Conservation (phyloP, 2,113 vertebrate species). For the Anas platyrhynchos region DNA sequence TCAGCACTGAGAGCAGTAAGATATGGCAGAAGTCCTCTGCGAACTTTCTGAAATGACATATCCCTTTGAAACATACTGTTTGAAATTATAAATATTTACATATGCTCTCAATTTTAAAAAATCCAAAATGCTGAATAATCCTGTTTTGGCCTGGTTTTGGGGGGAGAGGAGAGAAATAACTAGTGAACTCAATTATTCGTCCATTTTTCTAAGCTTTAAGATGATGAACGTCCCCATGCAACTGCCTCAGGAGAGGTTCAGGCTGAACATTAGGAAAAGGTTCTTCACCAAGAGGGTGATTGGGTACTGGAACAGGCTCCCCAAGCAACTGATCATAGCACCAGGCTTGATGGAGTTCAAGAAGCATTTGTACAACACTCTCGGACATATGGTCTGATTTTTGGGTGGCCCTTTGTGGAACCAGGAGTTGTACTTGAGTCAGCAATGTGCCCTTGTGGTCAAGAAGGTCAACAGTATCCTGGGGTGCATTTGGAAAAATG, state of each 20-base stretch:
- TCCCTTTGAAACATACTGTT: neutral
- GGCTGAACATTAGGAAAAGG: neutral
- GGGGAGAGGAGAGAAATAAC: neutral
- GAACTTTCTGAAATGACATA: neutral
- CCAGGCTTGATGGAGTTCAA: neutral
- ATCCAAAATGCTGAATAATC: neutral
- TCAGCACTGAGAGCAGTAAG: neutral
- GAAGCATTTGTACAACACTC: neutral
- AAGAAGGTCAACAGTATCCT: too few relatives aligned
- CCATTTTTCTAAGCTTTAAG: neutral
- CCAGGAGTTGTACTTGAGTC: neutral
- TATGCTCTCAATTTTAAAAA: neutral
- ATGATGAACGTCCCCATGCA: neutral
- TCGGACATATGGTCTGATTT: neutral
- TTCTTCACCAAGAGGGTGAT: neutral
- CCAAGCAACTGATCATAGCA: neutral
- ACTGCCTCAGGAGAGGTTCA: neutral
- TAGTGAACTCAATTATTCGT: neutral
- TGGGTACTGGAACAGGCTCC: neutral
- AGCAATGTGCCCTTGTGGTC: too few relatives aligned
- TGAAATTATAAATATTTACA: neutral
- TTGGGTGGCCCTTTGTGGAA: neutral
- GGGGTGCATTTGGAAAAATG: too few relatives aligned
- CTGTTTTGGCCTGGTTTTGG: neutral
- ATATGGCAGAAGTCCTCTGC: rapidly evolving